A percentile compares a stretch with the other conserved stretches of the same genome.
Evolutionary conservation across 2,888 invertebrate genomes (phyloP).

Genomic region (Tinea pellionella): DNA sequence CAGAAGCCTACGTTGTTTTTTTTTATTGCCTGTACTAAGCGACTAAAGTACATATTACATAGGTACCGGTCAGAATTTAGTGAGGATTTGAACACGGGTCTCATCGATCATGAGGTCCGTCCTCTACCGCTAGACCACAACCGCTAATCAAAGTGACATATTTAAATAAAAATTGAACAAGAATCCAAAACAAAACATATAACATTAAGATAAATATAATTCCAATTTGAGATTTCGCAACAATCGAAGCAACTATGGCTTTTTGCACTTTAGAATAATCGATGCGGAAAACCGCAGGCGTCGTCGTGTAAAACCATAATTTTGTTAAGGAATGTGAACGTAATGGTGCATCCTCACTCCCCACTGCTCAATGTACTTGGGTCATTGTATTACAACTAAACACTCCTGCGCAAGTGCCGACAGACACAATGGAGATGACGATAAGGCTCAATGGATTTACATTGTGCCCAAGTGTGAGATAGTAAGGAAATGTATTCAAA

Average conservation of each 20-base stretch:
- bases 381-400: conserved; percentile 14
- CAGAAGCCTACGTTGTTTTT: no score
- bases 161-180: background rate
- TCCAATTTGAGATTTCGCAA: background rate
- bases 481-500: background rate
- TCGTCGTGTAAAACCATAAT: conserved; percentile 47
- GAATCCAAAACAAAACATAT: background rate
- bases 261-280: conserved; percentile 13
- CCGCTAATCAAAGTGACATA: no score
- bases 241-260: conserved; percentile 7
- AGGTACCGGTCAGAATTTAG: no score
- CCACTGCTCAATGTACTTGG: conserved; percentile 10
- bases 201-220: background rate
- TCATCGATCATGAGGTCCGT: no score
- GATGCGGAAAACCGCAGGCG: conserved; percentile 13
- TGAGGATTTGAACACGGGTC: no score
- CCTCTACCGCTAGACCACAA: no score
- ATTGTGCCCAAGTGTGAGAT: background rate
- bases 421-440: conserved; percentile 10
- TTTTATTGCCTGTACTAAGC: no score
- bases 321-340: conserved; percentile 49
- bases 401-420: background rate
- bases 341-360: conserved; percentile 30
- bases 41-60: no score
- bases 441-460: conserved; percentile 9